phyloP scores from a whole-genome alignment of 2,888 invertebrate species.

The Meghimatium bilineatum region DNA sequence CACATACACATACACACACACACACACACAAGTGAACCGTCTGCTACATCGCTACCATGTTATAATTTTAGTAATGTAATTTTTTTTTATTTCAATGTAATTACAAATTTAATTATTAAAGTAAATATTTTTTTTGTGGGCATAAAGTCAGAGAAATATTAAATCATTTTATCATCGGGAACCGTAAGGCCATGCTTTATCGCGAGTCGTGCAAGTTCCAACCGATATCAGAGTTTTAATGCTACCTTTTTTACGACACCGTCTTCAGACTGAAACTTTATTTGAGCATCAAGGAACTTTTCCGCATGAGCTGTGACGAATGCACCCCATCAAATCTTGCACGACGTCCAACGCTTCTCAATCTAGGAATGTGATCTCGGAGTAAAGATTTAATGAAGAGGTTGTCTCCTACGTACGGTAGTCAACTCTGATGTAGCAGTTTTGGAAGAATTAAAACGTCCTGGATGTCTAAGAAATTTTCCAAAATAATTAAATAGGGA shows the following conservation, averaged over 20 bases:
- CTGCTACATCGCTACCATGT: too few relatives aligned
- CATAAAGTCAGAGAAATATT: too few relatives aligned
- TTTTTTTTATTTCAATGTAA: too few relatives aligned
- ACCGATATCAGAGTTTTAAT: not conserved
- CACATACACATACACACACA: too few relatives aligned
- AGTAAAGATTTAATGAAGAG: not conserved
- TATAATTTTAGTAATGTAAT: too few relatives aligned
- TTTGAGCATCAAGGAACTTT: conserved; percentile 7
- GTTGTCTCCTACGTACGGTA: not conserved
- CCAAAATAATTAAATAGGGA: not conserved
- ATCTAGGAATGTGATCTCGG: conserved; percentile 15
- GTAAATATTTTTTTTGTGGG: too few relatives aligned
- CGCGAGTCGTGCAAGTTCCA: not conserved
- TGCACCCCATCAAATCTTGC: conserved; percentile 19
- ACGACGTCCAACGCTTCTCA: not conserved
- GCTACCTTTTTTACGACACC: conserved; percentile 14
- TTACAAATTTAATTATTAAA: too few relatives aligned
- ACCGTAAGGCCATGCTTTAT: not conserved
- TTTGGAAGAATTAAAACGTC: too few relatives aligned
- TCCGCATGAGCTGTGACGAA: conserved; percentile 28
- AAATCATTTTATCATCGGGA: too few relatives aligned
- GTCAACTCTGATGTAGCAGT: not conserved
- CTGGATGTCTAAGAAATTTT: not conserved
- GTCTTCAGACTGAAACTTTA: not conserved
- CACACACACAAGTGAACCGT: too few relatives aligned